These are phyloP conservation scores for Monochamus alternatus DNA, from an alignment of 2,888 invertebrate genomes.

Conservation along the genomic window DNA sequence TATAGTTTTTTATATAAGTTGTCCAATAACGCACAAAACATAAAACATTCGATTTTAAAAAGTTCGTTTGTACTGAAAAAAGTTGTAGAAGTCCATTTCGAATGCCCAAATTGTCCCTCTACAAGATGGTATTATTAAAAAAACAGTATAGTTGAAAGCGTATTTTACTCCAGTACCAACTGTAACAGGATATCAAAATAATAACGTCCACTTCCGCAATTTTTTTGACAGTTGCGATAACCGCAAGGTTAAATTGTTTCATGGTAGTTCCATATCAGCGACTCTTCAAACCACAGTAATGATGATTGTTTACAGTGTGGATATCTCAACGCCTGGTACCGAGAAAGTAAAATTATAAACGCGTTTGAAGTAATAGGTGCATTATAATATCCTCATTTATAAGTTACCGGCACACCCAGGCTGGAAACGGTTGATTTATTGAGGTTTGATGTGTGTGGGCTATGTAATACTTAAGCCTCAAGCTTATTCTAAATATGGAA, in stretches of 20 bases:
- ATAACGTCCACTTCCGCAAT: slow-evolving; percentile 21
- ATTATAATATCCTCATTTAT: not conserved
- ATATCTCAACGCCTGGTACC: not conserved
- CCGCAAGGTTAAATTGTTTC: slow-evolving; percentile 19
- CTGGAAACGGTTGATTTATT: slow-evolving; percentile 8
- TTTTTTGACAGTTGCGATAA: slow-evolving; percentile 22
- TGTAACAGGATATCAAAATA: slow-evolving; percentile 17
- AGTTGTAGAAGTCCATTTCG: no score
- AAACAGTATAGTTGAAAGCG: no score
- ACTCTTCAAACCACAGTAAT: no score
- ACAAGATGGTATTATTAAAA: no score
- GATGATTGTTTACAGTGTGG: not conserved
- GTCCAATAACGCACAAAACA: no score
- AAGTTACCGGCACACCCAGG: slow-evolving; percentile 11
- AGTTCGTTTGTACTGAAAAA: no score
- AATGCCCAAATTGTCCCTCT: no score
- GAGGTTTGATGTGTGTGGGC: slow-evolving; percentile 9
- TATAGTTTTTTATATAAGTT: no score
- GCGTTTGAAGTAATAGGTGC: not conserved
- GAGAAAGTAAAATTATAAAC: not conserved
- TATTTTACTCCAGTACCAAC: not conserved
- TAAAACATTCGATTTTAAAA: no score
- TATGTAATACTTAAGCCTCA: not conserved
- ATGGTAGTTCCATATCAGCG: not conserved
- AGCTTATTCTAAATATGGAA: not conserved